Evolutionary conservation across 2,113 vertebrate genomes (phyloP).

Genomic region (Nibea coibor): DNA sequence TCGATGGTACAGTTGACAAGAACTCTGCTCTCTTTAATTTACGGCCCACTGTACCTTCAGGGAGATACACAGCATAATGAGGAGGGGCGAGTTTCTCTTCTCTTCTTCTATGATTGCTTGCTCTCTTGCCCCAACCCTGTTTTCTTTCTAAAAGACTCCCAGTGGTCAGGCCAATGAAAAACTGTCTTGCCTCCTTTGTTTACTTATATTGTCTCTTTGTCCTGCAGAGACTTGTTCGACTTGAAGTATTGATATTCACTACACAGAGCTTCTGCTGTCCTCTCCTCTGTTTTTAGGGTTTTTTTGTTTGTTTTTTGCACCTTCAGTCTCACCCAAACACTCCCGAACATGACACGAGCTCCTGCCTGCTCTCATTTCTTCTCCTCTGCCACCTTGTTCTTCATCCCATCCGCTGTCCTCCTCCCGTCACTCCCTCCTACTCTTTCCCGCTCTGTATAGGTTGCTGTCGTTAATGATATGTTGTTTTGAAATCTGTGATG

Average conservation of each 20-base stretch:
- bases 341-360: neutral
- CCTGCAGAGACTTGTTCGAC: neutral
- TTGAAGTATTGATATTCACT: constrained; percentile 22
- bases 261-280: neutral
- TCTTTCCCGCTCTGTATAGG: constrained; percentile 36
- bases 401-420: neutral
- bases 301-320: neutral
- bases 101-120: constrained; percentile 24
- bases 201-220: constrained; percentile 22
- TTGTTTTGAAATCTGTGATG: constrained; percentile 72
- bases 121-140: constrained; percentile 48
- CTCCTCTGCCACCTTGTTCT: constrained; percentile 4
- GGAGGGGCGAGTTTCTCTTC: constrained; percentile 16
- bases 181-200: constrained; percentile 19
- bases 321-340: neutral
- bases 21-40: constrained; percentile 64
- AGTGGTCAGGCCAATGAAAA: constrained; percentile 20
- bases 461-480: constrained; percentile 66
- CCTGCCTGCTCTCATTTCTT: neutral
- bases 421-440: constrained; percentile 16
- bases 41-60: constrained; percentile 51
- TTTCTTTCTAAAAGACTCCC: constrained; percentile 66
- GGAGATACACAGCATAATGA: constrained; percentile 49
- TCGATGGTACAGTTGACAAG: constrained; percentile 43
- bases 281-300: neutral